Evolutionary conservation across 2,113 vertebrate genomes (phyloP), one percentile per base, ranked within the genome.

Genomic region (Bambusicola thoracicus): DNA sequence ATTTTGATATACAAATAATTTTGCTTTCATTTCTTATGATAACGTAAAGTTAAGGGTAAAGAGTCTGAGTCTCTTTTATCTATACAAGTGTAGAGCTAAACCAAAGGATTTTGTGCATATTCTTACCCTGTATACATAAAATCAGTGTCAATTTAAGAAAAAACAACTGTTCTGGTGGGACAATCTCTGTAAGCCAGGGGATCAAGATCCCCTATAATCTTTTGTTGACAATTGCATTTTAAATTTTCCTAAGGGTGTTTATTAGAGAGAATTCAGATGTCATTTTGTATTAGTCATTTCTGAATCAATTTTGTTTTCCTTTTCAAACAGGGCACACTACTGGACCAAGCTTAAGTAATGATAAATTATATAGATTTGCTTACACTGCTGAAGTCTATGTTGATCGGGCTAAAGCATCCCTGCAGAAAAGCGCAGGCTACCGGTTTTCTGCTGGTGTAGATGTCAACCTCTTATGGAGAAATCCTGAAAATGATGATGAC

Each of bases 291-390:
- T 44, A 62, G 25, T 90, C 0, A 62, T 21, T 89, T 87, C 34
- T 88, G 44, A 86, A 62, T 18, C 8, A 38, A 25, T 25, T 72
- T 46, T 74, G 25, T 29, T 85, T 91, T 65, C 92, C 10, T 91
- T 81, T 80, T 91, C 76, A 81, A 97, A 96, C 97, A 99, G 99
- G 98, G 96, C 98, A 96, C 90, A 98, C 97, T 63, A 98, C 98
- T 53, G 99, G 99, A 86, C 98, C 98, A 89, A 98, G 98, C 48
- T 97, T 99, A 89, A 98, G 98, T 95, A 99, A 99, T 97, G 98
- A 98, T 87, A 98, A 98, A 92, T 95, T 99, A 48, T 99, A 99
- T 90, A 98, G 98, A 97, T 99, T 99, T 97, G 93, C 96, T 88
- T 99, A 99, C 95, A 97, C 96, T 74, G 97, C 98, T 3, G 98